These are phyloP conservation scores for Erebia aethiops DNA, from an alignment of 2,888 invertebrate genomes.

Conservation along the genomic window DNA sequence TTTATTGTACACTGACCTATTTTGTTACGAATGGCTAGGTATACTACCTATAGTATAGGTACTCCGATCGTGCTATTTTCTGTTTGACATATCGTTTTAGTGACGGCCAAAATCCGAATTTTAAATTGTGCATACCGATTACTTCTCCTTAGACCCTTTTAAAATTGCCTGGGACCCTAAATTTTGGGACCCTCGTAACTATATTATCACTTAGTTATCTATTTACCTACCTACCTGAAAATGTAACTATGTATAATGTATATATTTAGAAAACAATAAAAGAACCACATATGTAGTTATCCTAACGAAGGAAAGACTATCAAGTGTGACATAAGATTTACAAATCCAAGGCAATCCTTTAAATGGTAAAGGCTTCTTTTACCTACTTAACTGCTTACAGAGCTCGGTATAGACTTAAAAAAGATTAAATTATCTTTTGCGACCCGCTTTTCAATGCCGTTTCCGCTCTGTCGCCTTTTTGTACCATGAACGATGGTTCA, in stretches of 20 bases:
- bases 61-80: not conserved
- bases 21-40: not conserved
- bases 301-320: not conserved
- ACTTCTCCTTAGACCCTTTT: no score
- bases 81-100: not conserved
- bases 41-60: not conserved
- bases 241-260: no score
- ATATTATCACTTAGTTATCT: no score
- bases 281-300: not conserved
- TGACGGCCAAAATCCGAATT: no score
- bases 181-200: no score
- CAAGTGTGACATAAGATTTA: not conserved
- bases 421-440: slow-evolving; percentile 22
- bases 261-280: not conserved
- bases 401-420: slow-evolving; percentile 7
- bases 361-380: slow-evolving; percentile 11
- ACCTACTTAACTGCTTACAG: not conserved
- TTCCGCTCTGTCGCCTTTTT: slow-evolving; percentile 35
- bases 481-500: slow-evolving; percentile 25
- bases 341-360: slow-evolving; percentile 14
- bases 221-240: no score
- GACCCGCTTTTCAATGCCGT: slow-evolving; percentile 39
- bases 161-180: no score
- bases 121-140: not conserved
- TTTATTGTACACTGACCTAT: slow-evolving; percentile 29